Evolutionary conservation across 2,888 invertebrate species (phyloP), one percentile per base, ranked within the genome.

Genomic region (Sinhomidia bicolor): DNA sequence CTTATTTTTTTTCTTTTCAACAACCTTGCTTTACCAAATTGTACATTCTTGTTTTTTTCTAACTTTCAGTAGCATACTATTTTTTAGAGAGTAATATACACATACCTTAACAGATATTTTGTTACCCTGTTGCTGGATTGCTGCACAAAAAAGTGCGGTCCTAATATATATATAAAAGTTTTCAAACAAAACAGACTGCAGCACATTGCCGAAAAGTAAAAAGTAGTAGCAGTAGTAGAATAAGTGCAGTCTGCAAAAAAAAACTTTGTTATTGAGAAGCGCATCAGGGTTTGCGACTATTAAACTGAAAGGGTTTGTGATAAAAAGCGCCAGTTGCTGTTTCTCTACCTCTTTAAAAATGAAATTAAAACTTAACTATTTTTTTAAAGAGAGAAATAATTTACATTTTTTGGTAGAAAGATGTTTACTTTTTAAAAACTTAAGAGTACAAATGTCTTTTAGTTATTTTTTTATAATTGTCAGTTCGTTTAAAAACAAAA

Each of bases 61-160:
- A n/a, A n/a, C n/a, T 54, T 17, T 62, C 32, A 32, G 62, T 32
- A 32, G 14, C 12, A 62, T 17, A n/a, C 14, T 17, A 54, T 20
- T 17, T 54, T 20, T 3, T 3, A 54, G 17, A 32, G 62, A 68
- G 14, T 36, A 36, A 17, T 20, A 36, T 17, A 12, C 12, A 68
- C 9, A 20, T n/a, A n/a, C n/a, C 9, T 26, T 41, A 44, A 71
- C 14, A 12, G 3, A 17, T 26, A 62, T 57, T 10, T 51, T 10
- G 12, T 41, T 81, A 81, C 81, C 81, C 87, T 81, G 87, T 71
- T 81, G 79, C 57, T 74, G 65, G 76, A 26, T 68, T 44, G 44
- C 36, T 68, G 20, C 20, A 17, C 36, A n/a, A n/a, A n/a, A n/a
- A n/a, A 41, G 36, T 2, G 1, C 41, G 17, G 41, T 17, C 6